These are phyloP conservation scores for Chionis minor DNA, from an alignment of 2,113 vertebrate genomes.

Conservation along the genomic window DNA sequence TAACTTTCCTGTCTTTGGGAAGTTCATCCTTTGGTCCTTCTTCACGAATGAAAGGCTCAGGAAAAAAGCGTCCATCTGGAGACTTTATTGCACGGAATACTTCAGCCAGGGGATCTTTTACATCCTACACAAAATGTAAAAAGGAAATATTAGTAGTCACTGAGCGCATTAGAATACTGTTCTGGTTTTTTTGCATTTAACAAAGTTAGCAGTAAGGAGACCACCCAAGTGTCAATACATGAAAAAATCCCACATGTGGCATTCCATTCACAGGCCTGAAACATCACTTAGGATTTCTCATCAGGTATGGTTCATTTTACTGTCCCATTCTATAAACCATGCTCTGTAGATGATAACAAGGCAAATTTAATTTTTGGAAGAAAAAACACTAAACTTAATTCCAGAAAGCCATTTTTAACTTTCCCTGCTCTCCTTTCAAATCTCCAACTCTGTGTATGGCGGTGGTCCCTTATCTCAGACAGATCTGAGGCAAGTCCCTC, in stretches of 20 bases:
- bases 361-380: neutral
- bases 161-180: fast-evolving
- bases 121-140: neutral
- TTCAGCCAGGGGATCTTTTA: neutral
- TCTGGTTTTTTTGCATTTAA: neutral
- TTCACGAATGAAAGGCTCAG: constrained; percentile 72
- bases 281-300: neutral
- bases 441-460: neutral
- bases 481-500: neutral
- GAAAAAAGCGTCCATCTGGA: constrained; percentile 75
- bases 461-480: neutral
- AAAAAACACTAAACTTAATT: neutral
- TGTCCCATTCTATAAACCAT: neutral
- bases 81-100: constrained; percentile 54
- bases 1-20: constrained; percentile 12
- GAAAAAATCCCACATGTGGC: fast-evolving
- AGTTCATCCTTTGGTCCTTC: constrained; percentile 51
- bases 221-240: neutral
- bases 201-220: neutral
- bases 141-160: neutral
- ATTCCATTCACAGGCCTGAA: neutral
- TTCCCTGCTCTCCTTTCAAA: neutral
- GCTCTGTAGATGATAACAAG: neutral
- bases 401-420: neutral
- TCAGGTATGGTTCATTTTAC: neutral